Evolutionary conservation across 92 coral and sea anemone species (phyloP), one percentile per base, ranked within the genome.

Genomic region (Palythoa grandis): DNA sequence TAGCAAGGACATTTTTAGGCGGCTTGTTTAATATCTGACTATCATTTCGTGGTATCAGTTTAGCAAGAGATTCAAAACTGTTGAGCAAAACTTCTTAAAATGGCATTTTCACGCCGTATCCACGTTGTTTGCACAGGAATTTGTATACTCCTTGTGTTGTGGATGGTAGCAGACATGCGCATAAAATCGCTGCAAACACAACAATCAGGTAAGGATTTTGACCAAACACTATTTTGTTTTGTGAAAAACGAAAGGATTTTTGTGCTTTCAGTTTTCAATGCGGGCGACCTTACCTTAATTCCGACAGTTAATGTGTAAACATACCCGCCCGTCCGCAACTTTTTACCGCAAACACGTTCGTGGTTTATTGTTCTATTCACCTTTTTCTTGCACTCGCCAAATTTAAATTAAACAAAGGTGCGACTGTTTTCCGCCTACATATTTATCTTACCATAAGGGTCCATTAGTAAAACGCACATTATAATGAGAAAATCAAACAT

Each of bases 261-360:
- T 39, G 5, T 20, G 13, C 43, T 48, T 39, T 40, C 5, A 29
- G 4, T 68, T 13, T 22, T 80, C 85, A 52, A 80, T 80, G 85
- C 47, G 56, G 74, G 85, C 74, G 74, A 61, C 47, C 74, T 80
- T 65, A 66, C 65, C 74, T 80, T 7, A 50, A 11, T 80, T 67
- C 85, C 74, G 85, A 65, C 11, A 17, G 74, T 11, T 80, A 80
- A 80, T 66, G 47, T 80, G 85, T 80, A 80, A 80, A 80, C 85
- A 80, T 43, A 52, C 74, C 85, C 73, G 85, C 85, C 85, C 61
- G 74, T 66, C 74, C 74, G 63, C 61, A 65, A 35, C 16, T 60
- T 78, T 38, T 50, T 14, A 74, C 78, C 39, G 15, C 53, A 74
- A 50, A 7, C 69, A 22, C 19, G 25, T 63, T n/a, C 22, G 37